Base-by-base conservation (phyloP, 2,113 vertebrate species). In the Scopus umbretta region DNA sequence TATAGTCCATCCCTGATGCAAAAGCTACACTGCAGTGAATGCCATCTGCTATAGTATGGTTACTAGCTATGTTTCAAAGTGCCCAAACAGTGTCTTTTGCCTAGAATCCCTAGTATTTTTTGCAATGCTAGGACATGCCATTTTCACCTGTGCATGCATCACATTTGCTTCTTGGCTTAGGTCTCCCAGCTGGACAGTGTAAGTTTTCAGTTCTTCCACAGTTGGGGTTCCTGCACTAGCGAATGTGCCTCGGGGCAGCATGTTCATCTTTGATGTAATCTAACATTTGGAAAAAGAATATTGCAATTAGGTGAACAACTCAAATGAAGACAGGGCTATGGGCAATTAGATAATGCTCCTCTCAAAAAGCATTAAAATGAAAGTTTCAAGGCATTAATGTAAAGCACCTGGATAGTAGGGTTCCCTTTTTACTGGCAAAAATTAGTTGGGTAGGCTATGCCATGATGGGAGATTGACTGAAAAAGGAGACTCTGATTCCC, bases 191-290 rank as follows among this genome's bases (percentile, higher is more conserved):
- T 96, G 98, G 58, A 92, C 92, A 43, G 98, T 97, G 17, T 98
- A 98, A 52, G 93, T 95, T 89, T 98, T 98, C 58, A 99, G 97
- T 91, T 99, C 98, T 81, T 98, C 98, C 19, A 98, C 89, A 59
- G 97, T 96, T 86, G 98, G 97, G 80, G 96, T 94, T 94, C 89
- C 98, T 94, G 98, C 97, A 83, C 93, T 85, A 59, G 96, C 40
- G 2, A 96, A 27, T 6, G 90, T 96, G 88, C 98, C 98, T 96
- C 98, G 98, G 97, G 98, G 96, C 72, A 98, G 75, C 90, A 95
- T 2, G 25, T 97, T 98, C 79, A 92, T 94, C 92, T 97, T 96
- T 27, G 96, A 65, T 76, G 95, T 94, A 49, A 97, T 95, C 98
- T 98, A 80, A 80, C 23, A 87, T 92, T 94, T 80, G 87, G 94